Conservation (phyloP, 1,140 invertebrate species). For the Lutraria rhynchaena region DNA sequence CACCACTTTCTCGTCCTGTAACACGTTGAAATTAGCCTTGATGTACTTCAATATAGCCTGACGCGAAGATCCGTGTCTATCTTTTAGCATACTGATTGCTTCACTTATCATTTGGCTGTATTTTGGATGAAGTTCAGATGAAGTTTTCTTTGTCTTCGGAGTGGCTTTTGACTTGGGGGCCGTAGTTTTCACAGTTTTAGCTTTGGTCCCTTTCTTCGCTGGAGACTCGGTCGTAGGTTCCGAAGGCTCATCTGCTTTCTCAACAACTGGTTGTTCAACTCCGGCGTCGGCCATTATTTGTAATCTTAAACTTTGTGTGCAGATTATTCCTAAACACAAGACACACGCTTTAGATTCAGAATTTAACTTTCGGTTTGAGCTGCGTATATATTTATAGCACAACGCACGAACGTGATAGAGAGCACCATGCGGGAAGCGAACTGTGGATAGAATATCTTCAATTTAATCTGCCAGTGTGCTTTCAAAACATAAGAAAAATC, state of each 20-base stretch:
- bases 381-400: conserved; percentile 10
- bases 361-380: conserved; percentile 34
- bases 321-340: neutral
- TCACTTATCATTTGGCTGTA: conserved; percentile 68
- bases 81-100: conserved; percentile 66
- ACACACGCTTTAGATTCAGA: too few species aligned
- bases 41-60: conserved; percentile 82
- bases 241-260: conserved; percentile 16
- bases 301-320: neutral
- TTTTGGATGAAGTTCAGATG: conserved; percentile 67
- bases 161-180: conserved; percentile 62
- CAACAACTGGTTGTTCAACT: neutral
- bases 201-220: conserved; percentile 1
- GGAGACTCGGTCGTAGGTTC: conserved; percentile 7
- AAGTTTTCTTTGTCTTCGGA: conserved; percentile 47
- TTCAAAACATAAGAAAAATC: neutral
- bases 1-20: conserved; percentile 71
- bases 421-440: conserved; percentile 7
- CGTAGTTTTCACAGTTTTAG: conserved; percentile 27
- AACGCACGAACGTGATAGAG: conserved; percentile 41
- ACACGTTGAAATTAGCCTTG: conserved; percentile 76
- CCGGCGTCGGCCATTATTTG: neutral
- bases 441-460: neutral
- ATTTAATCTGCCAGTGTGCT: conserved; percentile 23
- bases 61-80: conserved; percentile 76